phyloP scores from a whole-genome alignment of 2,888 invertebrate species.

The Apocheima hispidaria region DNA sequence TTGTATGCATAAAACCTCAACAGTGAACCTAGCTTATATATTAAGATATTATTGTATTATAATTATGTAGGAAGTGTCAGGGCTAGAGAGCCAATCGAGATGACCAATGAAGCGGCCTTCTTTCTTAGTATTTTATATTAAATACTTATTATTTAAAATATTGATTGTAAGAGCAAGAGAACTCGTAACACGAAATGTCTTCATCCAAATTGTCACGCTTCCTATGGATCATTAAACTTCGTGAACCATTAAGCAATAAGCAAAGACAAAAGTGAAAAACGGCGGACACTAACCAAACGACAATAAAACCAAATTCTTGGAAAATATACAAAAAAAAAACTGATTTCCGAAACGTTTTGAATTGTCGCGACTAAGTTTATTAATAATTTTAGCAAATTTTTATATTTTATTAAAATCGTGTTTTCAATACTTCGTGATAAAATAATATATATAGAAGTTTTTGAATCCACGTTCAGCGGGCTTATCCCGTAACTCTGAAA shows the following conservation, averaged over 20 bases:
- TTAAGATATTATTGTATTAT: too few relatives aligned
- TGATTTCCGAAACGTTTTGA: not conserved
- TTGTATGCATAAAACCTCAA: too few relatives aligned
- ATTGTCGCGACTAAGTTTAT: not conserved
- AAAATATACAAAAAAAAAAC: not conserved
- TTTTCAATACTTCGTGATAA: not conserved
- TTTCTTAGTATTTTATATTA: too few relatives aligned
- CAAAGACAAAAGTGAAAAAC: not conserved
- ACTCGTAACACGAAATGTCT: too few relatives aligned
- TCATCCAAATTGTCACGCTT: not conserved
- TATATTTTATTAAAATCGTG: not conserved
- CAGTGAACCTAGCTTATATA: too few relatives aligned
- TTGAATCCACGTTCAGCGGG: too few relatives aligned
- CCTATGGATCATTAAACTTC: not conserved
- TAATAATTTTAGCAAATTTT: not conserved
- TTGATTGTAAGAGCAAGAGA: too few relatives aligned
- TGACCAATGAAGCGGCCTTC: too few relatives aligned
- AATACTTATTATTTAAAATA: too few relatives aligned
- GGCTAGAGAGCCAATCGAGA: too few relatives aligned
- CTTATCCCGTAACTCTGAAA: too few relatives aligned
- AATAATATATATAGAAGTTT: not conserved
- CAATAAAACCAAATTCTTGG: not conserved
- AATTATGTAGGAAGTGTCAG: too few relatives aligned
- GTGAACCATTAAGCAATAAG: conserved; percentile 6
- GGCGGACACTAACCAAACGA: not conserved